Percentiles rank a stretch among this genome's conserved stretches.
These are phyloP conservation scores for Nymphalis io DNA, from an alignment of 1,140 invertebrate genomes.

Conservation along the genomic window DNA sequence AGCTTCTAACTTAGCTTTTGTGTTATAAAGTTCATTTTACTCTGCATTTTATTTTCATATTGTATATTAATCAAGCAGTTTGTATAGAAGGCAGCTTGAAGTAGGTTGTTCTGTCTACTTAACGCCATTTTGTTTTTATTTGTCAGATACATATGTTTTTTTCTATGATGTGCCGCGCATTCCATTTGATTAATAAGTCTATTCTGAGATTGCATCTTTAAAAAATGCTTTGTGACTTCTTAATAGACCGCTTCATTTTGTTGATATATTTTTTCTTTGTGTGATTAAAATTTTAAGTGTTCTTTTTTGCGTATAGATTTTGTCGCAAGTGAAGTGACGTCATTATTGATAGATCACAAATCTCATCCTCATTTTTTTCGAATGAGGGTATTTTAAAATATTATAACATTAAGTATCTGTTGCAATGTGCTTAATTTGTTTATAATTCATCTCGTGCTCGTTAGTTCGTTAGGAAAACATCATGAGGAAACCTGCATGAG, in stretches of 20 bases:
- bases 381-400: too few species aligned
- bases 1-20: not conserved
- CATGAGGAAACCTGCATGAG: too few species aligned
- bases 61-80: not conserved
- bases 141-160: conserved; percentile 61
- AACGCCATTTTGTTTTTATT: conserved; percentile 75
- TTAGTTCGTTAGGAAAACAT: too few species aligned
- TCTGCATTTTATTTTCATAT: not conserved
- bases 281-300: conserved; percentile 38
- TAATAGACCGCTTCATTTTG: conserved; percentile 61
- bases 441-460: too few species aligned
- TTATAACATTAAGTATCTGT: too few species aligned
- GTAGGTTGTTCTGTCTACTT: conserved; percentile 70
- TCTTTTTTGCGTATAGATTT: conserved; percentile 1
- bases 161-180: conserved; percentile 64
- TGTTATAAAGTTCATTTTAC: not conserved
- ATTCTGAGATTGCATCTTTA: conserved; percentile 60
- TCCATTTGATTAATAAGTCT: conserved; percentile 69
- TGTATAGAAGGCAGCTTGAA: conserved; percentile 44
- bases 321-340: conserved; percentile 1
- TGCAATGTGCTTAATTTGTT: too few species aligned
- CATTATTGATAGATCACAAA: conserved; percentile 14
- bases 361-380: not conserved
- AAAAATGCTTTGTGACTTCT: conserved; percentile 71
- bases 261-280: conserved; percentile 32